Evolutionary conservation across 2,888 invertebrate species (phyloP).

Genomic region (Coronaproctus castanopsis): DNA sequence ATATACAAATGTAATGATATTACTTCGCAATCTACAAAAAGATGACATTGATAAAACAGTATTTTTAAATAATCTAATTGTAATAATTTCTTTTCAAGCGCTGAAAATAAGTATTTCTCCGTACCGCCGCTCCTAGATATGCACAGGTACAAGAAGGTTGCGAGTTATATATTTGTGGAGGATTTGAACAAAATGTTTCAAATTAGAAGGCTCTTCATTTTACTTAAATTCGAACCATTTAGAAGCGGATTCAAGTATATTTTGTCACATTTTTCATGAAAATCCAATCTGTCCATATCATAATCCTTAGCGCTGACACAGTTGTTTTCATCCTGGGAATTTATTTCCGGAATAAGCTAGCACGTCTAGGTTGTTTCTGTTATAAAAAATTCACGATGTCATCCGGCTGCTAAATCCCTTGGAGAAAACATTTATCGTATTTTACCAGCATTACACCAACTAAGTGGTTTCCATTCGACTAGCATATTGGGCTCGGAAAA

Average conservation of each 20-base stretch:
- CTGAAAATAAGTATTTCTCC: background rate
- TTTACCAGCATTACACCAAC: background rate
- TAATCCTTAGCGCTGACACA: background rate
- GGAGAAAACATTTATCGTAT: background rate
- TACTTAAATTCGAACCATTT: background rate
- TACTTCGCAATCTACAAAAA: too few relatives aligned
- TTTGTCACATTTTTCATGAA: background rate
- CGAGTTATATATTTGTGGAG: background rate
- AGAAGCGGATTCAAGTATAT: background rate
- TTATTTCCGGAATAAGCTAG: background rate
- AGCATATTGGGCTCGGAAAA: background rate
- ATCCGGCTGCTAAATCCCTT: background rate
- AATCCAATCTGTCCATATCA: background rate
- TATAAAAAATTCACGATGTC: background rate
- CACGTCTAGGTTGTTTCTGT: background rate
- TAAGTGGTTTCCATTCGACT: background rate
- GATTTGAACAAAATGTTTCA: background rate
- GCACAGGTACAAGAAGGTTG: background rate
- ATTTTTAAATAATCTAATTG: too few relatives aligned
- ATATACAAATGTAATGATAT: too few relatives aligned
- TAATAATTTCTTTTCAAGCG: background rate
- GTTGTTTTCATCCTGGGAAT: background rate
- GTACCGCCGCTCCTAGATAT: background rate
- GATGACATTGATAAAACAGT: too few relatives aligned
- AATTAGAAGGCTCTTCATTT: background rate